Evolutionary conservation across 2,888 invertebrate genomes (phyloP), one percentile per base, ranked within the genome.

Genomic region (Lycophotia porphyrea): DNA sequence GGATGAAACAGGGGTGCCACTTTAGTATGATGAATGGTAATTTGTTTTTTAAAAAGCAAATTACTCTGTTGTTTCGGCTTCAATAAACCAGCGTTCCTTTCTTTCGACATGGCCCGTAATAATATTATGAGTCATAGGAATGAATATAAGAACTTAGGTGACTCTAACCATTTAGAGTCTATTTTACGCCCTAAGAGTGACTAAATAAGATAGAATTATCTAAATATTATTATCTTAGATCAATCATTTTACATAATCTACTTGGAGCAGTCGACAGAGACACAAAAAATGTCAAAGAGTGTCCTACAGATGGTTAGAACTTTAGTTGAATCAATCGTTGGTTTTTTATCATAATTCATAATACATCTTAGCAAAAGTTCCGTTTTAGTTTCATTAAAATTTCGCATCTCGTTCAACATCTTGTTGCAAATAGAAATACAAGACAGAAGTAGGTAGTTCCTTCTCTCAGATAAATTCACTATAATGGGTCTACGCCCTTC

Each of bases 1-100:
- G 84, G 80, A 83, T 84, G 67, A 77, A 78, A 69, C 84, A 91
- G 88, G 93, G 93, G 84, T 93, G 92, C 71, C 88, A 82, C 84
- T 72, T 68, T 58, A 70, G 24, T 75, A 69, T 76, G 72, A 77
- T 71, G 65, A 72, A 84, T 67, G 55, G 61, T 71, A 70, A 78
- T 74, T 66, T 70, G 60, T 65, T 74, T 78, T 81, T 74, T 60
- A 39, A 60, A 34, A 68, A 66, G 68, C 24, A 63, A 84, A 63
- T 78, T 39, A 27, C 27, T n/a, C 42, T 55, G 52, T 63, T 75
- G n/a, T 47, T 55, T 63, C 7, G 27, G 15, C 52, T 34, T 61
- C 52, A 80, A 39, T 74, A 61, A 74, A n/a, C 31, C 36, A 52
- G 52, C 27, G 15, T n/a, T 47, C 31, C 52, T 52, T 78, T 52